Percentiles rank a stretch among this genome's conserved stretches.
Evolutionary conservation across 2,888 invertebrate genomes (phyloP).

Genomic region (Eupithecia inturbata): DNA sequence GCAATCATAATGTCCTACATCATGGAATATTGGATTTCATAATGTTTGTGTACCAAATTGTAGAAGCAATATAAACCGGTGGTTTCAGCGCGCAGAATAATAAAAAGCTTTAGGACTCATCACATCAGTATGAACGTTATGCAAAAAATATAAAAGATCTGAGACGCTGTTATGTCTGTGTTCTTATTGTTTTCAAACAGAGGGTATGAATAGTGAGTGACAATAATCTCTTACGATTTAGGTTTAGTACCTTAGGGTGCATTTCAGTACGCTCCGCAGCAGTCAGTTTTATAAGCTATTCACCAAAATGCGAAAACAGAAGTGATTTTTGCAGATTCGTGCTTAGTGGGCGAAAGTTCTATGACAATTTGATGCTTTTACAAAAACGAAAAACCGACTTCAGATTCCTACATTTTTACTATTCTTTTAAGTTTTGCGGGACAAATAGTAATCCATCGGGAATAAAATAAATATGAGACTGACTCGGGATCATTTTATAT

Average conservation of each 20-base stretch:
- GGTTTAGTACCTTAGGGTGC: background rate
- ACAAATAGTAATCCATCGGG: too few species aligned
- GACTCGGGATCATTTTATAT: too few species aligned
- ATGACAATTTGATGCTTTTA: background rate
- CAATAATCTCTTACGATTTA: background rate
- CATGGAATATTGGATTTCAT: conserved; percentile 36
- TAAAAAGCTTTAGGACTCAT: conserved; percentile 3
- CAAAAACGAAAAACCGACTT: too few species aligned
- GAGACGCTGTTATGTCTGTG: background rate
- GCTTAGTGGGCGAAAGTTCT: background rate
- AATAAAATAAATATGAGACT: too few species aligned
- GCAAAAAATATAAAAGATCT: conserved; percentile 8
- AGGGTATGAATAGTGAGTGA: conserved; percentile 16
- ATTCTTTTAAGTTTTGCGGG: too few species aligned
- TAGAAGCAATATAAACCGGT: conserved; percentile 30
- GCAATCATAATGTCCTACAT: conserved; percentile 33
- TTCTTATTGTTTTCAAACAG: background rate
- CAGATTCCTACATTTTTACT: too few species aligned
- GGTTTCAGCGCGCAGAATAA: conserved; percentile 21
- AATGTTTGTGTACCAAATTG: conserved; percentile 33
- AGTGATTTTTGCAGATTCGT: background rate
- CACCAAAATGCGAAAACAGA: background rate
- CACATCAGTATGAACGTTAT: background rate
- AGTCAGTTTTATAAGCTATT: background rate
- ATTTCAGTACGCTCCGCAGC: background rate